Base-by-base conservation (phyloP, 2,797 vertebrate genomes). In the Selene dorsalis region DNA sequence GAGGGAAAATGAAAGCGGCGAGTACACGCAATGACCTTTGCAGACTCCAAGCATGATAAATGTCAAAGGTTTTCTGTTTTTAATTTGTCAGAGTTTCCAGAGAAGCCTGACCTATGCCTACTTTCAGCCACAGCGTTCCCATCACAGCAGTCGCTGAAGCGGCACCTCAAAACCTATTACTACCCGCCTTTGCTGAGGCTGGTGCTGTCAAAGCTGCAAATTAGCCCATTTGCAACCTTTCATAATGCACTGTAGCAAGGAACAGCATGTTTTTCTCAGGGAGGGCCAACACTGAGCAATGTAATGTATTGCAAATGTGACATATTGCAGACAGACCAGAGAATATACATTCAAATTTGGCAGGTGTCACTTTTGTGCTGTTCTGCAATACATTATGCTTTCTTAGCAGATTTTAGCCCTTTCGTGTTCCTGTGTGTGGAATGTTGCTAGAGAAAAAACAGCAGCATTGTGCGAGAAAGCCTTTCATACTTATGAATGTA, bases 51-150 rank as follows among this genome's bases (percentile, higher is more conserved):
- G 84, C 87, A 91, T 92, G 93, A 93, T 93, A 93, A 94, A 94
- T 93, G 93, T 92, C 93, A 94, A 92, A 94, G 92, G 93, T 92
- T 93, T 91, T 87, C 89, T 90, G 88, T 92, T 93, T 91, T 92
- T 93, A 92, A 94, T 94, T 94, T 94, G 91, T 93, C 93, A 89
- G 90, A 89, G 87, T 93, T 93, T 93, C 88, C 80, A 82, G 86
- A 92, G 89, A 92, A 90, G 88, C 84, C 92, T 92, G 91, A 92
- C 93, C 92, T 93, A 92, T 92, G 90, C 82, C 90, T 88, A 75
- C 89, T 88, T 86, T 80, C 90, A 87, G 84, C 89, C 89, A 82
- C 73, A 73, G 79, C 75, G 47, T 87, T 92, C 90, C 89, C 84
- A 90, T 92, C 89, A 88, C 89, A 86, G 81, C 86, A 81, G 90